Evolutionary conservation across 2,113 vertebrate species (phyloP).

Genomic region (Alexandromys fortis): DNA sequence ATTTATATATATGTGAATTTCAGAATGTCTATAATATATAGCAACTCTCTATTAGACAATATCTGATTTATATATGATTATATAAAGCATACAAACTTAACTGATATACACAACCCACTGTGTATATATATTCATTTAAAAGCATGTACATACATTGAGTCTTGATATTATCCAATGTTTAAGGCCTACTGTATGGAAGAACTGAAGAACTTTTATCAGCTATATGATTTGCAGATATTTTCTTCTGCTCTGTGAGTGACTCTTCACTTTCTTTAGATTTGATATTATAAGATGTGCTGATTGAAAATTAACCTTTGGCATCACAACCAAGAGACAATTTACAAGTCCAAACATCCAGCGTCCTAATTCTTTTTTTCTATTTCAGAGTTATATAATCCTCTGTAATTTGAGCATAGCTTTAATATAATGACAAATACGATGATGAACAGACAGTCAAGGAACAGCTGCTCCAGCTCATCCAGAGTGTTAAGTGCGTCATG

Average conservation of each 20-base stretch:
- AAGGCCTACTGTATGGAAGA: not conserved
- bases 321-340: not conserved
- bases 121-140: not conserved
- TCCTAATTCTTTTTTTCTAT: not conserved
- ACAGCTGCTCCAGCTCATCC: not conserved
- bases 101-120: too few species aligned
- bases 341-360: not conserved
- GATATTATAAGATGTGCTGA: not conserved
- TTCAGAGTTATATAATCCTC: not conserved
- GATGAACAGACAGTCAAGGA: not conserved
- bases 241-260: not conserved
- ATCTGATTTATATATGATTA: not conserved
- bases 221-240: not conserved
- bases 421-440: not conserved
- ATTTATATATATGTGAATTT: not conserved
- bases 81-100: not conserved
- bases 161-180: not conserved
- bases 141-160: not conserved
- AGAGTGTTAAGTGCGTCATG: not conserved
- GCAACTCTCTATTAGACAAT: not conserved
- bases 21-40: not conserved
- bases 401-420: not conserved
- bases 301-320: not conserved
- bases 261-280: not conserved
- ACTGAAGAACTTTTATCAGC: not conserved